A percentile compares a stretch with the other conserved stretches of the same genome.
phyloP scores from a whole-genome alignment of 2,113 vertebrate species.

The Mellivora capensis region DNA sequence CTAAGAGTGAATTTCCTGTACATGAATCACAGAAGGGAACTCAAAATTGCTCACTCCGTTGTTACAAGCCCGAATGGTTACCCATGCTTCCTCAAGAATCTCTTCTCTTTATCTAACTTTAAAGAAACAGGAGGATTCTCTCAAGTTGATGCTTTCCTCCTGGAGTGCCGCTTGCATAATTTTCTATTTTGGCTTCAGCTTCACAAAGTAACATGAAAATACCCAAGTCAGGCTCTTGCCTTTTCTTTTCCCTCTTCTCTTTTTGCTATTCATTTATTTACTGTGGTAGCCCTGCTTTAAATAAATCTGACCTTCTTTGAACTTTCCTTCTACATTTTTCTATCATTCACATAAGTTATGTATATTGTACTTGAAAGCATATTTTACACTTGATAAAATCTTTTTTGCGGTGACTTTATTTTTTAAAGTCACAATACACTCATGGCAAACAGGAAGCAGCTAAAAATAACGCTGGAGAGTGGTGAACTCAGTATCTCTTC shows the following conservation, averaged over 20 bases:
- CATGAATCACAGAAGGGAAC: background rate
- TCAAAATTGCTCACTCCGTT: background rate
- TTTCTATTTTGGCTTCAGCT: background rate
- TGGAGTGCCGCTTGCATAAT: rapidly evolving
- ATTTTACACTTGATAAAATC: background rate
- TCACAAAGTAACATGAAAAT: background rate
- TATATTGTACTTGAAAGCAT: background rate
- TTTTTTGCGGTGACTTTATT: background rate
- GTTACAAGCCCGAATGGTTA: background rate
- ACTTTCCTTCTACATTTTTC: slow-evolving; percentile 9
- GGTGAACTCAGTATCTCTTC: background rate
- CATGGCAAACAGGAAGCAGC: slow-evolving; percentile 20
- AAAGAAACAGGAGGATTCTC: background rate
- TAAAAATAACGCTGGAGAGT: slow-evolving; percentile 4
- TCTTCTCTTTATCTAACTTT: background rate
- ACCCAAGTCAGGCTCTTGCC: background rate
- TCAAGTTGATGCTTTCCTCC: background rate
- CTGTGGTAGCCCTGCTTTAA: background rate
- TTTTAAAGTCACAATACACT: background rate
- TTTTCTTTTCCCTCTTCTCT: background rate
- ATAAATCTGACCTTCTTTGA: background rate
- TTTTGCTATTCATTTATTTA: background rate
- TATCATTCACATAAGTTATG: background rate
- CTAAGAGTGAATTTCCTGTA: background rate
- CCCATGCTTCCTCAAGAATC: background rate